A percentile compares a stretch with the other conserved stretches of the same genome.
phyloP scores from a whole-genome alignment of 2,888 invertebrate genomes.

The Mactromeris polynyma region DNA sequence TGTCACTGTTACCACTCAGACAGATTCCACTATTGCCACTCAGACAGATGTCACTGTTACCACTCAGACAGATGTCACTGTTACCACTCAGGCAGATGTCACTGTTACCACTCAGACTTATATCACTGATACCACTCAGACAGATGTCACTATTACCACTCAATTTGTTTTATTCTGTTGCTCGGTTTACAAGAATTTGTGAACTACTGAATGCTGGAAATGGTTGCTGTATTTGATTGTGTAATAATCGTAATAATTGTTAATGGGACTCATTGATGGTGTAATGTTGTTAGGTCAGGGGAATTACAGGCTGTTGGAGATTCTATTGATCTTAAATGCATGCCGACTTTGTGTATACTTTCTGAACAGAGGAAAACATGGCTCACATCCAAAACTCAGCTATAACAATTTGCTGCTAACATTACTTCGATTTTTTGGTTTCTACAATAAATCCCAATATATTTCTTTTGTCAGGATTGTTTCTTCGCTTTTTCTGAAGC shows the following conservation, averaged over 20 bases:
- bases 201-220: neutral
- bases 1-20: too few species aligned
- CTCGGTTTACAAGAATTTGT: neutral
- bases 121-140: too few species aligned
- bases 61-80: too few species aligned
- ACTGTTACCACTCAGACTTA: too few species aligned
- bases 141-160: too few species aligned
- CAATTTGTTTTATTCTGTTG: neutral
- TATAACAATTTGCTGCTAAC: conserved; percentile 9
- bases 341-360: neutral
- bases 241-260: conserved; percentile 6
- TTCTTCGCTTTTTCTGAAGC: neutral
- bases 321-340: neutral
- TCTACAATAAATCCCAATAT: neutral
- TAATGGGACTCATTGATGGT: neutral
- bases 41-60: too few species aligned
- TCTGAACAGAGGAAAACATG: neutral
- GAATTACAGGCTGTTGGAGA: neutral
- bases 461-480: neutral
- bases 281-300: neutral
- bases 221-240: neutral
- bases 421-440: conserved; percentile 5
- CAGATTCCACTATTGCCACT: too few species aligned
- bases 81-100: too few species aligned
- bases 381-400: neutral